Conservation (phyloP, 2,113 vertebrate species). For the Campylomormyrus numenius region DNA sequence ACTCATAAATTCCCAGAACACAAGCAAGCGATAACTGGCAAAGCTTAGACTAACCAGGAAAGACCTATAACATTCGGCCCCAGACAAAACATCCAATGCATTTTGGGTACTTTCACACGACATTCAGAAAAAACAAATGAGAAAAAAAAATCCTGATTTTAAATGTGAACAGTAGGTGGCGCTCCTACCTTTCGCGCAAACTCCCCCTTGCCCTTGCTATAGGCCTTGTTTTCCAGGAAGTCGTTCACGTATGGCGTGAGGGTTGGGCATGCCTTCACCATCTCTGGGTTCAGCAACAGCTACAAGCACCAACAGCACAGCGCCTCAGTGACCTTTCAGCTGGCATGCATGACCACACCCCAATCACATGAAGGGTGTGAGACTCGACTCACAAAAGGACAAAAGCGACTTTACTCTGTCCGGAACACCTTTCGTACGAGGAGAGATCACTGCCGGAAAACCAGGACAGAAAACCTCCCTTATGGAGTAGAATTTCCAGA, state of each 20-base stretch:
- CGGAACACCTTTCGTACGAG: neutral
- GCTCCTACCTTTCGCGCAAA: slow-evolving; percentile 90
- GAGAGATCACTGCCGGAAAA: neutral
- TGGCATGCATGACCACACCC: neutral
- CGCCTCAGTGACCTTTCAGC: neutral
- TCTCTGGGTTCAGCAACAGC: slow-evolving; percentile 89
- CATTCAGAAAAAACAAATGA: neutral
- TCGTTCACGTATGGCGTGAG: slow-evolving; percentile 80
- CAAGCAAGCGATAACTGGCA: neutral
- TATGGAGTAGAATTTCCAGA: neutral
- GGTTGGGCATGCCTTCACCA: slow-evolving; percentile 84
- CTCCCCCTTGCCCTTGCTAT: slow-evolving; percentile 95
- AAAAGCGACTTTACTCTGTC: neutral
- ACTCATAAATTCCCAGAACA: neutral
- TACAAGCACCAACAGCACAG: slow-evolving; percentile 39
- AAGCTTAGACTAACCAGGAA: neutral
- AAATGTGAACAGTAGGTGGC: slow-evolving; percentile 10
- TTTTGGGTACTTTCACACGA: neutral
- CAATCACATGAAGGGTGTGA: neutral
- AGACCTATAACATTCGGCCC: neutral
- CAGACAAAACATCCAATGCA: neutral
- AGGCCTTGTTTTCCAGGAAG: slow-evolving; percentile 96
- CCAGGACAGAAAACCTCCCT: neutral
- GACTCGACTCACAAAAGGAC: neutral
- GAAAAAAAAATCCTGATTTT: neutral